These are phyloP conservation scores for Atrina japonica DNA, from an alignment of 2,888 invertebrate genomes.

Conservation along the genomic window DNA sequence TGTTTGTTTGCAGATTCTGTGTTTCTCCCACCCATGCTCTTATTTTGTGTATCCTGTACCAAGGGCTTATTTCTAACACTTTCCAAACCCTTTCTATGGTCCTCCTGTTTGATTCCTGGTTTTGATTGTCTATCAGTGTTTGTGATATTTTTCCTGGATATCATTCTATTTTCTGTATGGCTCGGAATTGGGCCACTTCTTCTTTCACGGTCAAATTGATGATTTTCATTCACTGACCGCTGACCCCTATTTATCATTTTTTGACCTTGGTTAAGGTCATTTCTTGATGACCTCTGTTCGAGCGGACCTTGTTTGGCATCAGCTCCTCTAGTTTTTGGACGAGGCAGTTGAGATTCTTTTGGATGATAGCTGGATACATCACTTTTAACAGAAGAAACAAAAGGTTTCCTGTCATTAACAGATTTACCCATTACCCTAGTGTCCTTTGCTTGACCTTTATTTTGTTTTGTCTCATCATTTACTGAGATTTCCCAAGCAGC, in stretches of 20 bases:
- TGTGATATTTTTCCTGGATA: slow-evolving; percentile 15
- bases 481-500: slow-evolving; percentile 33
- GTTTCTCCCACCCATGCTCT: not conserved
- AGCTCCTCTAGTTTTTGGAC: slow-evolving; percentile 24
- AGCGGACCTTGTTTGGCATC: slow-evolving; percentile 3
- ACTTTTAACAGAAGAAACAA: slow-evolving; percentile 28
- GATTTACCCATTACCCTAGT: not conserved
- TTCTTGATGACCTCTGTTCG: slow-evolving; percentile 2
- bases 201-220: not conserved
- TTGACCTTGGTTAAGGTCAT: slow-evolving; percentile 5
- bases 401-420: slow-evolving; percentile 12
- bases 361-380: slow-evolving; percentile 9
- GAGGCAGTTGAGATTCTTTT: slow-evolving; percentile 17
- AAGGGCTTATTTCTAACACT: not conserved
- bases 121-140: not conserved
- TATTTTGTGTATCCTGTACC: not conserved
- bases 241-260: not conserved
- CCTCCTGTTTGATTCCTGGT: not conserved
- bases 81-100: not conserved
- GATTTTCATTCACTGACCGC: not conserved
- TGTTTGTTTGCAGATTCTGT: slow-evolving; percentile 4
- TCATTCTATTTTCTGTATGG: slow-evolving; percentile 15
- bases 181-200: slow-evolving; percentile 14
- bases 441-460: slow-evolving; percentile 2
- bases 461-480: slow-evolving; percentile 17